phyloP scores from a whole-genome alignment of 2,113 vertebrate species.

The Malaclemys terrapin region DNA sequence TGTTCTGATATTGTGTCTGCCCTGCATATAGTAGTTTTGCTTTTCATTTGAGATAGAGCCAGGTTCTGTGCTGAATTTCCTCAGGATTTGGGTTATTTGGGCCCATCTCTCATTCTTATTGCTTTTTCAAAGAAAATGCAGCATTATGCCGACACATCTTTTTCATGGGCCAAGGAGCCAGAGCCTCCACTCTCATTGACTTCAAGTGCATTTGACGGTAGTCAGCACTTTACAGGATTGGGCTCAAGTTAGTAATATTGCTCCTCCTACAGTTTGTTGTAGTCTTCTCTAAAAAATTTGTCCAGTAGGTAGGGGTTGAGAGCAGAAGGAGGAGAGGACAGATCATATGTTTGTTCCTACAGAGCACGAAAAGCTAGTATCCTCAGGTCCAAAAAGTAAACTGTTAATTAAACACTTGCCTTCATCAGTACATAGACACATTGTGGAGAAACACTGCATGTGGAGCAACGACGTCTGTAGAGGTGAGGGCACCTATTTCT shows the following conservation, averaged over 20 bases:
- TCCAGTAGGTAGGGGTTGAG: neutral
- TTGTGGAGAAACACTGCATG: too few relatives aligned
- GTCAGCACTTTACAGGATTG: neutral
- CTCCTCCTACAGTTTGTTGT: neutral
- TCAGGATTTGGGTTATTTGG: neutral
- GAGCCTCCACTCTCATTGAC: neutral
- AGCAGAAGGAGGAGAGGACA: neutral
- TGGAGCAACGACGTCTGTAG: too few relatives aligned
- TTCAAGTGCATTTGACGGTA: rapidly evolving
- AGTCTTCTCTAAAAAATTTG: neutral
- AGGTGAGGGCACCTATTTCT: neutral
- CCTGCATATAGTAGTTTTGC: rapidly evolving
- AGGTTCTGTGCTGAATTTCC: neutral
- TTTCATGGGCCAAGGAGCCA: rapidly evolving
- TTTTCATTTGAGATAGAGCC: rapidly evolving
- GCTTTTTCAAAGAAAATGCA: neutral
- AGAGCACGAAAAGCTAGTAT: neutral
- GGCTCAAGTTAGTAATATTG: neutral
- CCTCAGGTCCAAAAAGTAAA: neutral
- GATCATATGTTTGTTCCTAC: neutral
- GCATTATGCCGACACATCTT: rapidly evolving
- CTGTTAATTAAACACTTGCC: neutral
- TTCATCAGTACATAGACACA: neutral
- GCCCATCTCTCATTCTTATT: rapidly evolving
- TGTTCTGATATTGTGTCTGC: neutral